These are phyloP conservation scores for Brachionus calyciflorus DNA, from an alignment of 1,140 invertebrate species.

Conservation along the genomic window DNA sequence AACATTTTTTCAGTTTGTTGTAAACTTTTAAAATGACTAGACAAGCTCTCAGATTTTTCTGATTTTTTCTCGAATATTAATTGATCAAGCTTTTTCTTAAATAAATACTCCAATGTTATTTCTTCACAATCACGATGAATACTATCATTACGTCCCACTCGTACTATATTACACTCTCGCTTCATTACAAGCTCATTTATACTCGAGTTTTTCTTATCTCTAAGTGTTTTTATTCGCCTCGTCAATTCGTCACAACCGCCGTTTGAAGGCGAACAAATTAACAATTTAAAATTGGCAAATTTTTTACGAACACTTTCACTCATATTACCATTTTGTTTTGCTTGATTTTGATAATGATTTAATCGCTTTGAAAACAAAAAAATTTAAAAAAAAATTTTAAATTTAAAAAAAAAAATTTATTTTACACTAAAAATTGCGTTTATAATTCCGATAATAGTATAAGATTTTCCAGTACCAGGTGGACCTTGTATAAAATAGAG, in stretches of 20 bases:
- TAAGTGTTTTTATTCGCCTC: background rate
- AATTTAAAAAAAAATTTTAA: background rate
- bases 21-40: background rate
- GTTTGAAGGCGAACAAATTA: constrained; percentile 31
- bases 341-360: background rate
- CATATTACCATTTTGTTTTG: background rate
- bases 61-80: constrained; percentile 29
- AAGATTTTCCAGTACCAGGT: constrained; percentile 30
- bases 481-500: constrained; percentile 32
- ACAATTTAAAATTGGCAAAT: background rate
- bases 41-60: constrained; percentile 1
- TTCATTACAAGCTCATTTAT: background rate
- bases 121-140: constrained; percentile 29
- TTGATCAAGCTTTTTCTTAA: background rate
- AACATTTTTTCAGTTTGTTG: background rate
- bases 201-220: background rate
- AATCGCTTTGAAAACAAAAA: background rate
- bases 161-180: background rate
- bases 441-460: constrained; percentile 36
- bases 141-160: constrained; percentile 2
- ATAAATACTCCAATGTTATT: background rate
- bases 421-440: constrained; percentile 26
- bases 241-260: constrained; percentile 25
- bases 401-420: background rate
- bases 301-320: background rate